These are phyloP conservation scores for Xylocopa sonorina DNA, from an alignment of 1,140 invertebrate species.

Conservation along the genomic window DNA sequence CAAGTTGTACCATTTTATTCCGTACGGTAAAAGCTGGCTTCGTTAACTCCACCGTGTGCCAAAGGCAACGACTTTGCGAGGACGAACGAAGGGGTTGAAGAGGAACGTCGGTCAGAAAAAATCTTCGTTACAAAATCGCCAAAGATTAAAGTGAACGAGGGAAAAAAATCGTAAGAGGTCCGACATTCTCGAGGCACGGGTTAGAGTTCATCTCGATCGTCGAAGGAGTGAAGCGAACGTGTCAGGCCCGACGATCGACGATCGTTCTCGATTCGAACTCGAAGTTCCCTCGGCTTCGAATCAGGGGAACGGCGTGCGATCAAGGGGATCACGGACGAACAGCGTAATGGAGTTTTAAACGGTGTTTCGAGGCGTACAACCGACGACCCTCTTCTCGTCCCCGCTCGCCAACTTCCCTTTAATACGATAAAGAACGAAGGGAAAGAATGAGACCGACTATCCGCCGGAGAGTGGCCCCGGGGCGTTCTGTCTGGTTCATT, in stretches of 20 bases:
- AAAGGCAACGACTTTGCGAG: neutral
- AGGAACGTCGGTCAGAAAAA: no score
- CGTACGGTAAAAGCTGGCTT: neutral
- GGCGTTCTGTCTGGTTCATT: conserved; percentile 49
- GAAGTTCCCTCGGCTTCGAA: conserved; percentile 25
- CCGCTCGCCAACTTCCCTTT: conserved; percentile 50
- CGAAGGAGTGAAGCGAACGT: conserved; percentile 22
- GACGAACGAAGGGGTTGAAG: no score
- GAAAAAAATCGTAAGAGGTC: no score
- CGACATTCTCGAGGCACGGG: neutral
- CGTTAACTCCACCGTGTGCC: no score
- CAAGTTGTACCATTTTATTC: neutral
- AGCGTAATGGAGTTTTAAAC: conserved; percentile 71
- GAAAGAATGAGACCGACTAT: conserved; percentile 34
- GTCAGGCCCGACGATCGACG: conserved; percentile 59
- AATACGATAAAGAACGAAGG: conserved; percentile 57
- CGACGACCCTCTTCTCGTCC: conserved; percentile 51
- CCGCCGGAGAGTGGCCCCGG: conserved; percentile 47
- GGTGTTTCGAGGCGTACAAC: conserved; percentile 62
- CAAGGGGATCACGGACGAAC: conserved; percentile 55
- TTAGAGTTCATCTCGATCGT: neutral
- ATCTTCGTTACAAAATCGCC: no score
- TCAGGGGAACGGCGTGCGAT: conserved; percentile 47
- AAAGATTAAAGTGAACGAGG: no score
- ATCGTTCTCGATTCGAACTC: conserved; percentile 47